Evolutionary conservation across 2,797 vertebrate species (phyloP), one percentile per base, ranked within the genome.

Genomic region (Pterois miles): DNA sequence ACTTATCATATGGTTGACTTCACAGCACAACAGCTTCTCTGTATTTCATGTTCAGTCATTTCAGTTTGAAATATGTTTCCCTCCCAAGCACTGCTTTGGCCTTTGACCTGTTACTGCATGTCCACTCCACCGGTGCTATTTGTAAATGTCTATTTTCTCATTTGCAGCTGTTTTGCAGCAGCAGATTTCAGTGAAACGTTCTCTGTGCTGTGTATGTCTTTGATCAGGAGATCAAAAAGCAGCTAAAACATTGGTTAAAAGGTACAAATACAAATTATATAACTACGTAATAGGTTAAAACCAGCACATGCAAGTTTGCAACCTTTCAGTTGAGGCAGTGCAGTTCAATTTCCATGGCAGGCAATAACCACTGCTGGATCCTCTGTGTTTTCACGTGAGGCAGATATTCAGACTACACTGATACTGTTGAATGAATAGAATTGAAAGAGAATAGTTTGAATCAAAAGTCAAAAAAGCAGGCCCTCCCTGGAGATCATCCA

Each of bases 401-500:
- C 29, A 50, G 20, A 62, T 78, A 20, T 71, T 74, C 65, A 68
- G 40, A 33, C 36, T 23, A 38, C 13, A 29, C 25, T 43, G 10
- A 8, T 16, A 13, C 29, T 31, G 33, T 54, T 90, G 86, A 90
- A 84, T 88, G 74, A 85, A 83, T 6, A 46, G 48, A 84, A 68
- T 6, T 50, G 23, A 84, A 68, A 81, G 71, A 78, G 34, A 89
- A 79, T 71, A 86, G 77, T 89, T 86, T 84, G 83, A 90, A 83
- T 89, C 73, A 84, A 84, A 89, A 88, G 87, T 91, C 64, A 76
- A 85, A 88, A 64, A 86, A 86, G 69, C 65, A 82, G 75, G 72
- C 70, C 87, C 70, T 86, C 81, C 86, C 72, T 81, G 69, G 86
- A 89, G 86, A 86, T 90, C 81, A 90, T 85, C 86, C 89, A 67